Base-by-base conservation (phyloP, 2,888 invertebrate genomes). In the Hirtodrosophila trivittata region DNA sequence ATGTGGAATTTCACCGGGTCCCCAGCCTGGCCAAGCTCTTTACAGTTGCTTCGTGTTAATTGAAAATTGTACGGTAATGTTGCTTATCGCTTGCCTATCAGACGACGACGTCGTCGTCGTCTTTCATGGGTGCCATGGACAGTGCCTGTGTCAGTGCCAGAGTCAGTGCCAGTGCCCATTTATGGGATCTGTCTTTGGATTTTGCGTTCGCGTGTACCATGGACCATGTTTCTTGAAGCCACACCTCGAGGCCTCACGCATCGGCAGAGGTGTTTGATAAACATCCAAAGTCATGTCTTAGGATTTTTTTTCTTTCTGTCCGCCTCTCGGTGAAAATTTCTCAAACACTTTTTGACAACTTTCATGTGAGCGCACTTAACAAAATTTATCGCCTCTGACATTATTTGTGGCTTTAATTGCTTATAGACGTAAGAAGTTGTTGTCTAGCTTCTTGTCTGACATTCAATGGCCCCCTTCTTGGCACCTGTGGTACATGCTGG, bases 21-120 rank as follows among this genome's bases (percentile, higher is more conserved):
- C 33, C 28, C 26, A 32, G 28, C 6, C 18, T 43, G 13, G 32
- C 42, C 26, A 26, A 28, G 54, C 55, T 37, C 66, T 78, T 86
- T 85, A 81, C 86, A 81, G 83, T 83, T 88, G 80, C 83, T 74
- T 84, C 84, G 88, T 89, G 89, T 89, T 89, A 89, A 89, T 89
- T 89, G 89, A 88, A 87, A 87, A 88, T 87, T 87, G 89, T 87
- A 89, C 83, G 87, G 88, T 89, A 89, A 89, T 89, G 89, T 89
- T 81, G 85, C 76, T 76, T 88, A 86, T 88, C 88, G 83, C 52
- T 54, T 47, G 51, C 62, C 87, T 84, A 87, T 87, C 87, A 82
- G 65, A 10, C 66, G 47, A 45, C 52, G 63, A 30, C 59, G 67
- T 64, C 72, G 69, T 69, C 63, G 60, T 51, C 38, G 42, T 52